These are phyloP conservation scores for Tauraco hartlaubi DNA, from an alignment of 2,797 vertebrate species.

Conservation along the genomic window DNA sequence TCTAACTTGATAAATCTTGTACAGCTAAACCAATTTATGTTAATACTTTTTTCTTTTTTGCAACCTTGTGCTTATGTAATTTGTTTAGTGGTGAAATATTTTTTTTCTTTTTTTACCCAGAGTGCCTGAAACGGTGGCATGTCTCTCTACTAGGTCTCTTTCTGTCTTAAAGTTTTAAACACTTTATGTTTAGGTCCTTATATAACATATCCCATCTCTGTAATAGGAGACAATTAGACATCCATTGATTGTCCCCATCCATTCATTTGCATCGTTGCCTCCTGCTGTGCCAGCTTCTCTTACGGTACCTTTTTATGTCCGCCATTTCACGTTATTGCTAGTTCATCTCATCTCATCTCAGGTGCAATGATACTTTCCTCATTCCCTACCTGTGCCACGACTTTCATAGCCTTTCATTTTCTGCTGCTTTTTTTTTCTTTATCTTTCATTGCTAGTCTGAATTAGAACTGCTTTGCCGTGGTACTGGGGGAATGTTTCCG, in stretches of 20 bases:
- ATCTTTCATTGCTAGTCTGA: not conserved
- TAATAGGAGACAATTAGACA: not conserved
- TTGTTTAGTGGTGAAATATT: conserved; percentile 14
- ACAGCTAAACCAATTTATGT: conserved; percentile 66
- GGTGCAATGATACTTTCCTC: not conserved
- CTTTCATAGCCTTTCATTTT: not conserved
- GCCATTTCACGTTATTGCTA: not conserved
- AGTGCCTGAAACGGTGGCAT: not conserved
- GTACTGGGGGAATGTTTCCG: not conserved
- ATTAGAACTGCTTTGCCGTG: not conserved
- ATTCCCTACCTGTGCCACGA: not conserved
- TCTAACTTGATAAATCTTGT: conserved; percentile 69
- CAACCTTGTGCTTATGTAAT: conserved; percentile 45
- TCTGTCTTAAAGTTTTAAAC: not conserved
- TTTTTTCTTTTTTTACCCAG: not conserved
- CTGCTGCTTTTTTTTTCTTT: not conserved
- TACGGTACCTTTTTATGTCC: not conserved
- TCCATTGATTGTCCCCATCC: not conserved
- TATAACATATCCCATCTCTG: not conserved
- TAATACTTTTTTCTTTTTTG: conserved; percentile 37
- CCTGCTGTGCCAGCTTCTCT: not conserved
- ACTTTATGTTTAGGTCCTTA: not conserved
- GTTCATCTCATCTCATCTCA: not conserved
- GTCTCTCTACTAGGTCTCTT: not conserved
- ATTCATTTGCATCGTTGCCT: not conserved